phyloP scores from a whole-genome alignment of 2,797 vertebrate species.

The Columba guinea region DNA sequence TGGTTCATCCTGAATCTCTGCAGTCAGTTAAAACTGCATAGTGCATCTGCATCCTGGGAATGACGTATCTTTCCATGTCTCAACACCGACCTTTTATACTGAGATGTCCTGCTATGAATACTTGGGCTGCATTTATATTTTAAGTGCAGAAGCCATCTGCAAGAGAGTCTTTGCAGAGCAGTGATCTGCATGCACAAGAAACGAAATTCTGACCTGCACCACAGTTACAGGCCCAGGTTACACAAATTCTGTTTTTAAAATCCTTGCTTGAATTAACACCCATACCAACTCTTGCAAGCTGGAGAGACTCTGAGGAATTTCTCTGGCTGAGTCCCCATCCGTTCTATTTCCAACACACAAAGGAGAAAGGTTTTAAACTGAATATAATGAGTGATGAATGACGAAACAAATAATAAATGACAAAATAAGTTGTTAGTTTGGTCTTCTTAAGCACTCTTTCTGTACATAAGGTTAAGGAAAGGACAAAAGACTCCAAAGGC shows the following conservation, averaged over 20 bases:
- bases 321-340: not conserved
- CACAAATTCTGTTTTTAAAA: not conserved
- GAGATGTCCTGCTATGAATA: not conserved
- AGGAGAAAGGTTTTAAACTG: not conserved
- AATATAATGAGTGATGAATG: fast-evolving
- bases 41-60: not conserved
- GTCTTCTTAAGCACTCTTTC: not conserved
- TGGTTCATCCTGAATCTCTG: not conserved
- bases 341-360: not conserved
- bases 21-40: not conserved
- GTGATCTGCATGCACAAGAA: not conserved
- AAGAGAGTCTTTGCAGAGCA: not conserved
- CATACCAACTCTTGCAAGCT: not conserved
- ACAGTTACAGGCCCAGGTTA: not conserved
- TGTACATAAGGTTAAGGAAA: not conserved
- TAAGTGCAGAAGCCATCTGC: not conserved
- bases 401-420: not conserved
- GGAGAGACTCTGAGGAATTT: not conserved
- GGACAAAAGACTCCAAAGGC: not conserved
- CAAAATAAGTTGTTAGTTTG: not conserved
- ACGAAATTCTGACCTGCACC: not conserved
- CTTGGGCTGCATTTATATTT: not conserved
- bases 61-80: not conserved
- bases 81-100: not conserved
- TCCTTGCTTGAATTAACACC: not conserved